Evolutionary conservation across 2,888 invertebrate species (phyloP).

Genomic region (Podabrus alpinus): DNA sequence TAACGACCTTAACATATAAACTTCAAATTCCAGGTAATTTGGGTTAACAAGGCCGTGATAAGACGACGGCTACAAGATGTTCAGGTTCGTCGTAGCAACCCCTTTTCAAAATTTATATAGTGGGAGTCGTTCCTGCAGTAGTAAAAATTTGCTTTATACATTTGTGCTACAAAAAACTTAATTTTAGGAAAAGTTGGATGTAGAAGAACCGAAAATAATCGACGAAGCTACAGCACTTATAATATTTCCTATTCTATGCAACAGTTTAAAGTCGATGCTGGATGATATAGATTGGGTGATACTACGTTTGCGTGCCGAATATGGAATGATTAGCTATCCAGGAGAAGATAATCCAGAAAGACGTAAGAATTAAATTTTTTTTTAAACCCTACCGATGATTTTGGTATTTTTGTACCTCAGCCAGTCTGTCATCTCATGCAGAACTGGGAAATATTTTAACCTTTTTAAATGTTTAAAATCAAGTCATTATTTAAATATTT

Average conservation of each 20-base stretch:
- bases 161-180: background rate
- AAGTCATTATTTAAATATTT: no score
- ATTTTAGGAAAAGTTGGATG: conserved; percentile 42
- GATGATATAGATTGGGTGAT: conserved; percentile 55
- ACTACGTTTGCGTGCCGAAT: conserved; percentile 51
- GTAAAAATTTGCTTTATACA: background rate
- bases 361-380: conserved; percentile 38
- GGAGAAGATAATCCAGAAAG: conserved; percentile 44
- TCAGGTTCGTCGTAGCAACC: background rate
- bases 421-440: no score
- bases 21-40: background rate
- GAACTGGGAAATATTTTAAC: no score
- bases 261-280: conserved; percentile 50
- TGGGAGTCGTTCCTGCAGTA: background rate
- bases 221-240: conserved; percentile 49
- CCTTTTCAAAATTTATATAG: background rate
- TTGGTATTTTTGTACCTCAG: no score
- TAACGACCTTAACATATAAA: background rate
- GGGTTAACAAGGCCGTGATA: background rate
- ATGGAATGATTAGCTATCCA: conserved; percentile 45
- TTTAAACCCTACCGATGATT: background rate
- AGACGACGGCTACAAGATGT: background rate
- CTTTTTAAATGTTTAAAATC: no score
- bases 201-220: conserved; percentile 50
- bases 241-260: conserved; percentile 51